Conservation (phyloP, 2,797 vertebrate genomes). For the Momotus momota region DNA sequence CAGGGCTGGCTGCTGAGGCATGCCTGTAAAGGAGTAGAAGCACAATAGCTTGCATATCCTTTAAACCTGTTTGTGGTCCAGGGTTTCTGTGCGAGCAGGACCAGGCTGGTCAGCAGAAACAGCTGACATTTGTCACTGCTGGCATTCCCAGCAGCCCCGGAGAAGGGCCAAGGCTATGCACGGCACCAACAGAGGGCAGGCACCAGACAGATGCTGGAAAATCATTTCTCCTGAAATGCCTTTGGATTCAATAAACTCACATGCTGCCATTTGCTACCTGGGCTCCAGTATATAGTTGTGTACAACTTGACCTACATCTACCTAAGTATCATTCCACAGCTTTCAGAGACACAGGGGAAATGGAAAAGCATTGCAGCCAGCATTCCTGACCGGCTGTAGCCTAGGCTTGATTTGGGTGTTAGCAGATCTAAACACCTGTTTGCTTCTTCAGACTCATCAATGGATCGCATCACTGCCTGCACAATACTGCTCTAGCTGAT, state of each 20-base stretch:
- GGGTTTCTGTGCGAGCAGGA: not conserved
- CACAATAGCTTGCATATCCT: not conserved
- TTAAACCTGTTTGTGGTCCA: not conserved
- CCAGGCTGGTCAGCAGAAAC: not conserved
- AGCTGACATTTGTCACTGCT: not conserved
- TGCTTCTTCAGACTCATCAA: not conserved
- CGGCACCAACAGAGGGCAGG: constrained; percentile 41
- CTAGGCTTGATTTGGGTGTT: not conserved
- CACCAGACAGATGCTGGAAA: not conserved
- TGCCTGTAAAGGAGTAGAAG: not conserved
- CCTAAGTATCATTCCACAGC: not conserved
- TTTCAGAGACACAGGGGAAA: not conserved
- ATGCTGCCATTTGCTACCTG: not conserved
- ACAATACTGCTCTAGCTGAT: not conserved
- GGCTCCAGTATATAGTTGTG: not conserved
- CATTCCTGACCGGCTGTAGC: not conserved
- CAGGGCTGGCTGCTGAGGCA: not conserved
- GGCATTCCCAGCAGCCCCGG: accelerated
- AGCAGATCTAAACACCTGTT: not conserved
- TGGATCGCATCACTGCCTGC: not conserved
- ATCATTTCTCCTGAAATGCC: not conserved
- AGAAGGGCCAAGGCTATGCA: not conserved
- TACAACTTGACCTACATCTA: not conserved
- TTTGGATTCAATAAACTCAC: not conserved
- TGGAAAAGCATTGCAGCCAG: not conserved